These are phyloP conservation scores for Rhinella marina DNA, from an alignment of 2,797 vertebrate genomes.

Conservation along the genomic window DNA sequence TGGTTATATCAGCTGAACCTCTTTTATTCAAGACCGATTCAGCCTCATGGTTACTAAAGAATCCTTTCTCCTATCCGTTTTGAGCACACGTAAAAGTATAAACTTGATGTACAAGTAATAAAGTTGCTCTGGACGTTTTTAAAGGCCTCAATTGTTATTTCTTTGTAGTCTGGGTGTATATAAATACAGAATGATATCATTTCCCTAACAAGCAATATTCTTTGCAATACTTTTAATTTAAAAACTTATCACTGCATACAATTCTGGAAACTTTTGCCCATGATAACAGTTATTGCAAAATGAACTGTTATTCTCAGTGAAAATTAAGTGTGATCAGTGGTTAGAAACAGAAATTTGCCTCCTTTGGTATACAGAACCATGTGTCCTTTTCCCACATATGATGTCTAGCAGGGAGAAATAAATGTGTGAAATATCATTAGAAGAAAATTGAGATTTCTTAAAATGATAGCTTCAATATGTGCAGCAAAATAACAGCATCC, in stretches of 20 bases:
- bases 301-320: conserved; percentile 50
- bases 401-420: conserved; percentile 52
- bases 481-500: background rate
- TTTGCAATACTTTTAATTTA: conserved; percentile 8
- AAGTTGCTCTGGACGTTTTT: background rate
- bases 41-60: background rate
- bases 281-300: conserved; percentile 44
- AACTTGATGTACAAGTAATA: background rate
- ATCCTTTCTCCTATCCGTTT: background rate
- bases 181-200: conserved; percentile 23
- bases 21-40: no score
- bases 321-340: conserved; percentile 59
- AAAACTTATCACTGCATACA: conserved; percentile 49
- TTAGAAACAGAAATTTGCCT: conserved; percentile 40
- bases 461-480: conserved; percentile 16
- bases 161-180: background rate
- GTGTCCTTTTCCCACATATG: conserved; percentile 53
- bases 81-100: background rate
- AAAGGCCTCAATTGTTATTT: background rate
- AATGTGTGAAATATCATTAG: conserved; percentile 54
- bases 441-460: conserved; percentile 34
- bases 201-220: conserved; percentile 17
- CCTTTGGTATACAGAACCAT: conserved; percentile 45
- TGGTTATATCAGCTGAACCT: no score
- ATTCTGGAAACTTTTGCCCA: conserved; percentile 29